Percentiles rank a stretch among this genome's conserved stretches.
phyloP scores from a whole-genome alignment of 2,888 invertebrate genomes.

The Adelphocoris suturalis region DNA sequence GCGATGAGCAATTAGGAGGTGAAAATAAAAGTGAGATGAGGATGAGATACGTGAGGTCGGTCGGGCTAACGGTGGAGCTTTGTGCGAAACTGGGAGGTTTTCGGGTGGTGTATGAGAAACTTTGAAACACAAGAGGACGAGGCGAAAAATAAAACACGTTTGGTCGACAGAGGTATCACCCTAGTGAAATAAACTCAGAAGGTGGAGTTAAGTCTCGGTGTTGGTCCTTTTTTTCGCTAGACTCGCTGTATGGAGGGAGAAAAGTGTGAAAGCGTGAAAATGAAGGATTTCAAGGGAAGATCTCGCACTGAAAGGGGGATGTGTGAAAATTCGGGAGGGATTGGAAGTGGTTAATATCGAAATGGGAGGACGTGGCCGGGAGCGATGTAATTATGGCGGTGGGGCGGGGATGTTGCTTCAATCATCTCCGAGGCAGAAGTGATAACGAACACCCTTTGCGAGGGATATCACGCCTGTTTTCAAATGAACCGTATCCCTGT shows the following conservation, averaged over 20 bases:
- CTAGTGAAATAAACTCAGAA: neutral
- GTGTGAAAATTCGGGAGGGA: neutral
- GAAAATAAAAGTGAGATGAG: constrained; percentile 16
- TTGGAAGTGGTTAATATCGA: constrained; percentile 31
- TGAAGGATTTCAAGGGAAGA: neutral
- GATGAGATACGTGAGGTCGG: constrained; percentile 46
- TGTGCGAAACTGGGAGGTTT: neutral
- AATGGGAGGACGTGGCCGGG: constrained; percentile 32
- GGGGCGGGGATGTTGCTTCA: constrained; percentile 52
- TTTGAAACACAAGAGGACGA: constrained; percentile 13
- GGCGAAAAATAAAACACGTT: constrained; percentile 59
- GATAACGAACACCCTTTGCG: constrained; percentile 44
- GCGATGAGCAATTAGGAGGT: constrained; percentile 37
- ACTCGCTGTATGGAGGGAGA: neutral
- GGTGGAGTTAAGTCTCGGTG: neutral
- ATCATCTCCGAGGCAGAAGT: constrained; percentile 46
- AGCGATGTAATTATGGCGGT: constrained; percentile 53
- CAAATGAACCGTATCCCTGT: constrained; percentile 33
- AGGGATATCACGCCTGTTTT: constrained; percentile 51
- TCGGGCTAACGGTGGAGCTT: constrained; percentile 23
- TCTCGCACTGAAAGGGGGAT: neutral
- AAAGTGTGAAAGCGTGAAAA: neutral
- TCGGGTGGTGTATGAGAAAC: constrained; percentile 30
- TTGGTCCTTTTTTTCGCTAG: neutral
- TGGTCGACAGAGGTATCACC: neutral